A percentile compares a stretch with the other conserved stretches of the same genome.
Evolutionary conservation across 2,888 invertebrate species (phyloP).

Genomic region (Abrostola triplasia): DNA sequence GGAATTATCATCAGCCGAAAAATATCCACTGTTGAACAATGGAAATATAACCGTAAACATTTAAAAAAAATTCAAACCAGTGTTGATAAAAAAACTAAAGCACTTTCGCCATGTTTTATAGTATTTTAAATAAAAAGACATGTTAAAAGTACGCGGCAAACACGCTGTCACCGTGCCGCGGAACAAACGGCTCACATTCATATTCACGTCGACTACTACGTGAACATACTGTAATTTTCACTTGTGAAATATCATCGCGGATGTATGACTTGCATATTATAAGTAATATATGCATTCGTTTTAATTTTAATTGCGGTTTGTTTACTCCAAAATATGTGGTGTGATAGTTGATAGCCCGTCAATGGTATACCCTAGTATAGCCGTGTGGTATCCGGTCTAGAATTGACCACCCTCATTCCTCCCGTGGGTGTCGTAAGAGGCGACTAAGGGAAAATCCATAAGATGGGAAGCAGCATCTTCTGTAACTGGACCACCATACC

Average conservation of each 20-base stretch:
- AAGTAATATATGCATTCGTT: slow-evolving; percentile 11
- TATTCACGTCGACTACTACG: slow-evolving; percentile 6
- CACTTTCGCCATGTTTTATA: not conserved
- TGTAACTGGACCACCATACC: too few relatives aligned
- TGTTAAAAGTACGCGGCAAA: not conserved
- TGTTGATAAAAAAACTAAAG: not conserved
- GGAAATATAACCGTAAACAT: too few relatives aligned
- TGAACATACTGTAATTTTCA: slow-evolving; percentile 37
- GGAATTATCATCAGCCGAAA: too few relatives aligned
- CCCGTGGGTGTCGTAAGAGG: too few relatives aligned
- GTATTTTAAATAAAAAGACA: not conserved
- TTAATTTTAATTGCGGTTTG: not conserved
- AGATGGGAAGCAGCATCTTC: too few relatives aligned
- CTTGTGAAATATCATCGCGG: slow-evolving; percentile 21
- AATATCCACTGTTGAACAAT: too few relatives aligned
- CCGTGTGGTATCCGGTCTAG: too few relatives aligned
- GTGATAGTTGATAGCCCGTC: too few relatives aligned
- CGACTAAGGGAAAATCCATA: too few relatives aligned
- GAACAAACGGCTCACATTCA: slow-evolving; percentile 41
- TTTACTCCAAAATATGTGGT: not conserved
- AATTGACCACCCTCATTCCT: too few relatives aligned
- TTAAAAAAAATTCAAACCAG: too few relatives aligned
- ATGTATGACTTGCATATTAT: slow-evolving; percentile 20
- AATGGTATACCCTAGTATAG: too few relatives aligned
- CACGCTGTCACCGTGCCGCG: slow-evolving; percentile 20